Evolutionary conservation across 2,113 vertebrate genomes (phyloP).

Genomic region (Anoplopoma fimbria): DNA sequence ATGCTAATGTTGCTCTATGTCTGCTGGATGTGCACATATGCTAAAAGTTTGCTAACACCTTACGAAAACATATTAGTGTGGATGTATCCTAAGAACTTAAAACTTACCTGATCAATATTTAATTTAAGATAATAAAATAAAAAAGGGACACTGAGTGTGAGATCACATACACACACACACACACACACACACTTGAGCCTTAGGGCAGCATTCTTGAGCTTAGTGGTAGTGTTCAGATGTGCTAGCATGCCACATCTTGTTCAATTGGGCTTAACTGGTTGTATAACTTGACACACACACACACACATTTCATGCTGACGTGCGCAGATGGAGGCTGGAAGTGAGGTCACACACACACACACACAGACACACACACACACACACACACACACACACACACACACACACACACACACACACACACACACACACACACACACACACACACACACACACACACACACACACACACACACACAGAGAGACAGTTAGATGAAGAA

Average conservation of each 20-base stretch:
- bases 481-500: neutral
- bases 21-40: neutral
- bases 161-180: slow-evolving; percentile 21
- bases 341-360: neutral
- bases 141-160: slow-evolving; percentile 3
- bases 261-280: slow-evolving; percentile 19
- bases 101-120: neutral
- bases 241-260: slow-evolving; percentile 68
- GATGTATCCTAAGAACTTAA: no score
- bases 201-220: slow-evolving; percentile 67
- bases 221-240: slow-evolving; percentile 44
- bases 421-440: neutral
- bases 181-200: slow-evolving; percentile 44
- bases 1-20: neutral
- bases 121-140: neutral
- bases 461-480: neutral
- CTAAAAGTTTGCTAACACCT: neutral
- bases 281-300: slow-evolving; percentile 21
- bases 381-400: neutral
- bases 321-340: neutral
- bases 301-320: neutral
- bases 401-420: neutral
- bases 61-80: no score
- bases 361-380: neutral
- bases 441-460: neutral